Evolutionary conservation across 2,888 invertebrate genomes (phyloP), one percentile per base, ranked within the genome.

Genomic region (Clepsis dumicolana): DNA sequence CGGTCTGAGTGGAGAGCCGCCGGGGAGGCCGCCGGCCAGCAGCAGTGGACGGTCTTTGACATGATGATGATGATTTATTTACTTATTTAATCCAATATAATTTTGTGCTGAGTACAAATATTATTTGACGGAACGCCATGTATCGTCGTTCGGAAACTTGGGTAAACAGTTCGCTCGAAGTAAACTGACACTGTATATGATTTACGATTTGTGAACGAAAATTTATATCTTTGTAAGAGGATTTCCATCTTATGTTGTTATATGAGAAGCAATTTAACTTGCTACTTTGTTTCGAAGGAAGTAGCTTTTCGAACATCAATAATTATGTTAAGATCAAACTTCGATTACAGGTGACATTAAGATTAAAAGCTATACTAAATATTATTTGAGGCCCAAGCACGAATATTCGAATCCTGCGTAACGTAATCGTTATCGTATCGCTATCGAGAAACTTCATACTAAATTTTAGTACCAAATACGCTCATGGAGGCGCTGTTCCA

Each of bases 141-240:
- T 48, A 48, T 48, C 7, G 21, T 2, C 21, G 2, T 12, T 48
- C 18, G 41, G 21, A 12, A 48, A 48, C 48, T 21, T 12, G 48
- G 8, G 4, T 21, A 48, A 48, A 18, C 16, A 41, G 4, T 16
- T 8, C 12, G 21, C 12, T 48, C 12, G 12, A 48, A 48, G 21
- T 48, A 48, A 48, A 48, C 21, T 21, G 48, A 18, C 48, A 48
- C 21, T 21, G 48, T 48, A 21, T 48, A 48, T 48, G 48, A 48
- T 48, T 21, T 21, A 48, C 48, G 41, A 41, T 41, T 21, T 10
- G 12, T 4, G 48, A 21, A 48, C 21, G 48, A 48, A 48, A 48
- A 48, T 48, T 21, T 48, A 16, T 41, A 21, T 48, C 48, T 48
- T 12, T 4, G 21, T 21, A 21, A 48, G 18, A 48, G 48, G 48